Base-by-base conservation (phyloP, 2,888 invertebrate genomes). In the Drosophila colorata region DNA sequence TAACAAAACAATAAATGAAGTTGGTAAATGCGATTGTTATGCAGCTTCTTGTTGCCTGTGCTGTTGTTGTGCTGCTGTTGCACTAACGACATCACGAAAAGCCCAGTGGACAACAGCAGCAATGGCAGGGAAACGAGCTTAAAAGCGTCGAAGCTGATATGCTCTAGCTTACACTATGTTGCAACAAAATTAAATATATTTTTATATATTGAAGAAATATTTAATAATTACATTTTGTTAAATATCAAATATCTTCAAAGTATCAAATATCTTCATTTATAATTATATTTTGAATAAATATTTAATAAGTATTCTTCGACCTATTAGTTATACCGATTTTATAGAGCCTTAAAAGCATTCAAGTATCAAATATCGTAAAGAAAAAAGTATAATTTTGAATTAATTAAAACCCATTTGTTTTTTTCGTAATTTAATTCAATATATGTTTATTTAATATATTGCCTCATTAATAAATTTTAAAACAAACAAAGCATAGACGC, bases 1-100 rank as follows among this genome's bases (percentile, higher is more conserved):
- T 85, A 85, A 85, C 85, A 87, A 87, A 85, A 85, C 88, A 85
- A 85, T 85, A 87, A 87, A 85, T 87, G 87, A 87, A 85, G 86
- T 84, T 85, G 79, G 82, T 70, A 85, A 87, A 84, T 81, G 87
- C 87, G 87, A 87, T 84, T 87, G 85, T 85, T 77, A 56, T 80
- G 78, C 74, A 69, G 65, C 61, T 71, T 57, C 51, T 20, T 44
- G 33, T 38, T 55, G 40, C 18, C 33, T 13, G 18, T 55, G 40
- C 6, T 41, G 23, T 20, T 28, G 25, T 47, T 46, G 18, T 53
- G 37, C 25, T 56, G 18, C 33, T 57, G 48, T 18, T 52, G 52
- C 38, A 52, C 20, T 25, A 67, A 63, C 56, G 49, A 65, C 66
- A 65, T 55, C 52, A 66, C 56, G 53, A 73, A 68, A 74, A 73